These are phyloP conservation scores for Eurypyga helias DNA, from an alignment of 2,113 vertebrate species.

Conservation along the genomic window DNA sequence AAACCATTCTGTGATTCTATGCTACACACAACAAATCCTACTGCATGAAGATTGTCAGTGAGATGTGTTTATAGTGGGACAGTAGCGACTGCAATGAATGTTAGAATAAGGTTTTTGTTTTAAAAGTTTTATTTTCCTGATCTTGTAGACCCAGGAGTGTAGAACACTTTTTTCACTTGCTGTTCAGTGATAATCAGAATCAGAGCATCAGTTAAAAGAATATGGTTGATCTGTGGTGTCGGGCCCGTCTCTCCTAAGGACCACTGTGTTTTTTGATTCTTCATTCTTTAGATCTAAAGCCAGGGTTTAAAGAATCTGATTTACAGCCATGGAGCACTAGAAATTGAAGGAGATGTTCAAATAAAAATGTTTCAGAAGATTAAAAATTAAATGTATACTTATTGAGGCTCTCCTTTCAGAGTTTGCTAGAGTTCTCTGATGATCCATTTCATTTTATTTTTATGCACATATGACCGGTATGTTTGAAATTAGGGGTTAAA, in stretches of 20 bases:
- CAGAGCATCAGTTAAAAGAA: neutral
- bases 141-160: neutral
- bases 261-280: neutral
- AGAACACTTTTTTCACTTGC: neutral
- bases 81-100: neutral
- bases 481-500: neutral
- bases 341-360: neutral
- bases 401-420: neutral
- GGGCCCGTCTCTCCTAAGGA: neutral
- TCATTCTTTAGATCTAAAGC: neutral
- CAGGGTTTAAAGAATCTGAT: neutral
- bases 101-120: neutral
- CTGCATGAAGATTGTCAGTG: neutral
- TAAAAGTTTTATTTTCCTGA: neutral
- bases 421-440: neutral
- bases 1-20: too few species aligned
- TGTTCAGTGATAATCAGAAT: neutral
- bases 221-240: neutral
- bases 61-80: neutral
- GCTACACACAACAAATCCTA: neutral
- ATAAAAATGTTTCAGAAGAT: neutral
- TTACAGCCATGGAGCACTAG: neutral
- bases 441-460: neutral
- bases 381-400: neutral
- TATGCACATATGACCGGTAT: neutral